phyloP scores from a whole-genome alignment of 2,113 vertebrate species.

The Camelus dromedarius region DNA sequence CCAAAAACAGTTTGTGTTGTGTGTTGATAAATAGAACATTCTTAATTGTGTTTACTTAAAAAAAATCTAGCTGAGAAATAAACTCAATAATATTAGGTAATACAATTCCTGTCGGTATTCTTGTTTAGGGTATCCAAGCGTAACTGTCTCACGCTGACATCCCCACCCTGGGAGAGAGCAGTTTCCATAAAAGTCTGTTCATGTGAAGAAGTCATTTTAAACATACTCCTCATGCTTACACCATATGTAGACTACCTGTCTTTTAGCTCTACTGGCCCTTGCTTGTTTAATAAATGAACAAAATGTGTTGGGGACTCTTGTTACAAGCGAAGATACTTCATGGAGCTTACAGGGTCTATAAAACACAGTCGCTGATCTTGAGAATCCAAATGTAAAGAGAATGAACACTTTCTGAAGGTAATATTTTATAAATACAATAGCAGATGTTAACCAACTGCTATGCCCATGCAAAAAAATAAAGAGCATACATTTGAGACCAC shows the following conservation, averaged over 20 bases:
- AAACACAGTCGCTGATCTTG: not conserved
- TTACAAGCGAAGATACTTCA: not conserved
- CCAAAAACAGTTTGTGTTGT: conserved; percentile 34
- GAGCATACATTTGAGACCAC: not conserved
- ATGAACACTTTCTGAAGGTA: not conserved
- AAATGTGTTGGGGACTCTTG: not conserved
- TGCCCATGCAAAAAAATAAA: not conserved
- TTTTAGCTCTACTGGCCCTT: not conserved
- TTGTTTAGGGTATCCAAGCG: not conserved
- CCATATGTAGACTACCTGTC: not conserved
- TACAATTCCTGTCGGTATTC: not conserved
- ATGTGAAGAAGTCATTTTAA: not conserved
- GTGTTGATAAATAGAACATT: conserved; percentile 40
- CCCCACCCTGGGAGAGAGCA: not conserved
- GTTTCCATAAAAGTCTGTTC: not conserved
- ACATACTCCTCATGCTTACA: not conserved
- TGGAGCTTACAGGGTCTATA: not conserved
- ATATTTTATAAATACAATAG: not conserved
- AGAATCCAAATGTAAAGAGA: not conserved
- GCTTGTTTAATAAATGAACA: not conserved
- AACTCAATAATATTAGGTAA: not conserved
- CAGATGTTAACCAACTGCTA: not conserved
- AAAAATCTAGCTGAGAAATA: not conserved
- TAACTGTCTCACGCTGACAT: not conserved
- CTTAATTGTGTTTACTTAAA: not conserved